These are phyloP conservation scores for Ctena decussata DNA, from an alignment of 2,888 invertebrate genomes.

Conservation along the genomic window DNA sequence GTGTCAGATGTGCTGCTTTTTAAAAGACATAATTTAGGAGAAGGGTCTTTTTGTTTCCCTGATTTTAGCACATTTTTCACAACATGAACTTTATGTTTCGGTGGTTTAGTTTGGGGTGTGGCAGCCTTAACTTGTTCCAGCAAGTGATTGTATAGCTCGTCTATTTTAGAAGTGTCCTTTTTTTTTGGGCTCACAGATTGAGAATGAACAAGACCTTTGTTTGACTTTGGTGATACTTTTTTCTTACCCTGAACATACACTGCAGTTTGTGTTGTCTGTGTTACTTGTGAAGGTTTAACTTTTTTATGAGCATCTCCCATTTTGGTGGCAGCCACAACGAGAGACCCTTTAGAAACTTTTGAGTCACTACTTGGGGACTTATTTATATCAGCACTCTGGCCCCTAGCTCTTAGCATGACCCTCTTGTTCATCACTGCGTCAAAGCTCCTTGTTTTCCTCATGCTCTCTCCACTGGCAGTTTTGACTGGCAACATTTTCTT, in stretches of 20 bases:
- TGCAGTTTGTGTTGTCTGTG: not conserved
- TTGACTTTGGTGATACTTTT: not conserved
- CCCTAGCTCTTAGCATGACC: not conserved
- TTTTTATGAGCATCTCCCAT: not conserved
- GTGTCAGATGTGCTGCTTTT: not conserved
- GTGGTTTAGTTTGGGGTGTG: not conserved
- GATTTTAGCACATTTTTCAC: conserved; percentile 1
- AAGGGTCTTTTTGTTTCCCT: not conserved
- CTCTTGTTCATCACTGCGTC: not conserved
- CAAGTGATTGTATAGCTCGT: not conserved
- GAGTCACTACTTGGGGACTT: not conserved
- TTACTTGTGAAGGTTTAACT: not conserved
- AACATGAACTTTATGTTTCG: not conserved
- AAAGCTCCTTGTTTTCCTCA: not conserved
- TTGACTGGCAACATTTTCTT: not conserved
- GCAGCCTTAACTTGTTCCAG: conserved; percentile 1
- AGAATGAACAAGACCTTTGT: not conserved
- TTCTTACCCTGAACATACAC: not conserved
- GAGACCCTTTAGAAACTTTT: not conserved
- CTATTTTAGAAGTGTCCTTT: not conserved
- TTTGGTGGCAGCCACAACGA: too few species aligned
- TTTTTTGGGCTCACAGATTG: not conserved
- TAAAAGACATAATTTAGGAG: not conserved
- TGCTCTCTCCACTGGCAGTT: too few species aligned
- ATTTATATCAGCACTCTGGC: not conserved